phyloP scores from a whole-genome alignment of 2,113 vertebrate genomes.

The Emydocephalus ijimae region DNA sequence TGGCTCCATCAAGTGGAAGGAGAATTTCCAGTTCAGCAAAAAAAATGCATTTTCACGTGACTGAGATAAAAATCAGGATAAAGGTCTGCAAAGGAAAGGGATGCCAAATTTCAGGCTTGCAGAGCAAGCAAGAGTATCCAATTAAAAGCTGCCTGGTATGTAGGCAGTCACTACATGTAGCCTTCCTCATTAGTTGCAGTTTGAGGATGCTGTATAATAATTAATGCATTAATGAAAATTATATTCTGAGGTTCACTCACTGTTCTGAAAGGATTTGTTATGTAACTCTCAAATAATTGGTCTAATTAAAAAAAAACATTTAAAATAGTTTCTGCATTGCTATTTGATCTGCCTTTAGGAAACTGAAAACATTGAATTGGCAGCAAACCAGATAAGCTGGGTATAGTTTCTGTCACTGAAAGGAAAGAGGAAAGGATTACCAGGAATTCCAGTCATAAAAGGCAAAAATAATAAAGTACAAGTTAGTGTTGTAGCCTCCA shows the following conservation, averaged over 20 bases:
- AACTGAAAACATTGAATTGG: background rate
- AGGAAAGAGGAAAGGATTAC: background rate
- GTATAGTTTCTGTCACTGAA: background rate
- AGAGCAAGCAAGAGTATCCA: background rate
- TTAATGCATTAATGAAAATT: background rate
- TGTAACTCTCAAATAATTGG: background rate
- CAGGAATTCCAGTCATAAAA: background rate
- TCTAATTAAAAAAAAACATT: background rate
- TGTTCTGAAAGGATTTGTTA: background rate
- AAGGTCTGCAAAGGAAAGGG: background rate
- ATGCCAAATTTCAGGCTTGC: background rate
- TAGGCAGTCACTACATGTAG: background rate
- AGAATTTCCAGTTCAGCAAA: background rate
- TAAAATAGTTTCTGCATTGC: background rate
- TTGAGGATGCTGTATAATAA: background rate
- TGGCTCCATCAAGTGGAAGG: background rate
- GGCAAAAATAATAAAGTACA: background rate
- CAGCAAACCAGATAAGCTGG: background rate
- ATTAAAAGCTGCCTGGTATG: background rate
- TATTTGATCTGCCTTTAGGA: background rate
- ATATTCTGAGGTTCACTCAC: background rate
- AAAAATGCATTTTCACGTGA: background rate
- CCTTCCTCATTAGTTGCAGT: rapidly evolving
- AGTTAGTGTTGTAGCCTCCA: background rate
- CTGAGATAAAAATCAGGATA: background rate